Base-by-base conservation (phyloP, 1,140 invertebrate species). In the Periplaneta americana region DNA sequence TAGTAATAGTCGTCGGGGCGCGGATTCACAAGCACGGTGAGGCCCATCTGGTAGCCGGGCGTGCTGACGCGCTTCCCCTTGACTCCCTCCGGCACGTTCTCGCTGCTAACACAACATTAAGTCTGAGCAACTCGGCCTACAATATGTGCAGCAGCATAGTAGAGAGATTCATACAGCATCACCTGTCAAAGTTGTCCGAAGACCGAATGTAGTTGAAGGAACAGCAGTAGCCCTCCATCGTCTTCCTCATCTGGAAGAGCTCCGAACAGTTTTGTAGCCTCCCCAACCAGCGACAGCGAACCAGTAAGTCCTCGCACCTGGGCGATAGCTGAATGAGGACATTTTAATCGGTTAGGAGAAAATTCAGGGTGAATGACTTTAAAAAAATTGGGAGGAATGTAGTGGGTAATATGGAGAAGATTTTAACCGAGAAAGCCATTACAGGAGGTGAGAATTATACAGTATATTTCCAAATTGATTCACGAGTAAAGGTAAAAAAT, bases 161-260 rank as follows among this genome's bases (percentile, higher is more conserved):
- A 15, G 10, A 10, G 1, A 48, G 1, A 18, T 5, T 48, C 17
- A 48, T 10, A 48, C 17, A 66, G 15, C 32, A 35, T 28, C 22
- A 82, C 81, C 22, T 76, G 11, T 74, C 82, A 66, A 80, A 80
- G 57, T 82, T 33, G 74, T 82, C 82, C 13, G 36, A 37, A 48
- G 28, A 15, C 28, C 84, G 84, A 10, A 84, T 78, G 78, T 91
- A 90, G 85, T 93, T 93, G 83, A 92, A 93, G 6, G 88, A 85
- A 81, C 92, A 93, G 84, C 91, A 93, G 83, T 88, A 91, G 32
- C 92, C 91, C 28, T 88, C 88, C n/a, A 88, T 87, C 2, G 91
- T 92, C 10, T 88, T 87, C 13, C 88, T 87, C 6, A 88, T 85
- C 0, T 79, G 22, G 84, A 92, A 92, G 15, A 91, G 80, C 0